Conservation (phyloP, 2,888 invertebrate species). For the Patella ulyssiponensis region DNA sequence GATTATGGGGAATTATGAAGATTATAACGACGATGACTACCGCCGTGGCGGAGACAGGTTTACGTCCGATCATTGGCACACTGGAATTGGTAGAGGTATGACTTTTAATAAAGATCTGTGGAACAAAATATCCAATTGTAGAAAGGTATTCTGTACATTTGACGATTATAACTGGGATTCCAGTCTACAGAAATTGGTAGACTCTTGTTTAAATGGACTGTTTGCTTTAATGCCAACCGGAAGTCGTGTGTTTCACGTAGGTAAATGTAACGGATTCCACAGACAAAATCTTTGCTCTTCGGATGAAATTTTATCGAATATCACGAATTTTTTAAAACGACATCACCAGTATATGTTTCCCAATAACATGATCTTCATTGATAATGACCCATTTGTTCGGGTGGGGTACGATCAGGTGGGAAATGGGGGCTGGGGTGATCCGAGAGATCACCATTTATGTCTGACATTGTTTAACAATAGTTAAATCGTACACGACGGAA, state of each 20-base stretch:
- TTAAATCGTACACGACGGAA: too few species aligned
- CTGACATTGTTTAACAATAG: too few species aligned
- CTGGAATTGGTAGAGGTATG: slow-evolving; percentile 20
- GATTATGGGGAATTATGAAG: slow-evolving; percentile 20
- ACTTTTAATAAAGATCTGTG: slow-evolving; percentile 18
- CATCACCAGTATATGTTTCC: slow-evolving; percentile 18
- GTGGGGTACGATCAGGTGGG: neutral
- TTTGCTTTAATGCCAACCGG: slow-evolving; percentile 13
- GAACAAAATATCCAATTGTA: slow-evolving; percentile 15
- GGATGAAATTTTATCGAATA: neutral
- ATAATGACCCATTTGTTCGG: neutral
- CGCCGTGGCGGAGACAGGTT: neutral
- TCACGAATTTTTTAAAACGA: neutral
- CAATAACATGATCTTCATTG: neutral
- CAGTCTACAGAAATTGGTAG: slow-evolving; percentile 4
- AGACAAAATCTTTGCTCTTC: slow-evolving; percentile 13
- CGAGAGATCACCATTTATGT: slow-evolving; percentile 18
- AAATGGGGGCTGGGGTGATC: slow-evolving; percentile 22
- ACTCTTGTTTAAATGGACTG: slow-evolving; percentile 12
- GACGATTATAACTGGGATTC: slow-evolving; percentile 31
- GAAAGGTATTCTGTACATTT: slow-evolving; percentile 15
- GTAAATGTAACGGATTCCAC: slow-evolving; percentile 20
- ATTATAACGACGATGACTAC: neutral
- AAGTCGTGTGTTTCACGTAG: slow-evolving; percentile 21
- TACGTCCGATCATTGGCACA: neutral